Evolutionary conservation across 1,140 invertebrate genomes (phyloP), one percentile per base, ranked within the genome.

Genomic region (Phortica variegata): DNA sequence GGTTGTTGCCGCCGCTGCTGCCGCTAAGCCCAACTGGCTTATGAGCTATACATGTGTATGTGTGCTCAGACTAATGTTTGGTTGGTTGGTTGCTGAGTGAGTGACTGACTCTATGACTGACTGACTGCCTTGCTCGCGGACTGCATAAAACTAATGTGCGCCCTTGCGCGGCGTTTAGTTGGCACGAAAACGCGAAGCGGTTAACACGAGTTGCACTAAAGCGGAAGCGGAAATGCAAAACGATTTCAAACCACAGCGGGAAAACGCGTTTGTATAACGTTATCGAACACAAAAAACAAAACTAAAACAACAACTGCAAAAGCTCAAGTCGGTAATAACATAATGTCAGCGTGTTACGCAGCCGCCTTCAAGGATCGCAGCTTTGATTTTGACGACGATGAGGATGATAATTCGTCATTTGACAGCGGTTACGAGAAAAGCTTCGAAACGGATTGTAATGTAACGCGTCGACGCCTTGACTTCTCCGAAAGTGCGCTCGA

Each of bases 381-480:
- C 20, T 75, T 71, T 41, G 83, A 83, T 23, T 85, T 86, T 56
- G 84, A 84, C 56, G 84, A 86, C 58, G 68, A 68, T 18, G 80
- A 84, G 15, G 84, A 85, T 54, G 68, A 72, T 26, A 80, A 85
- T 32, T 85, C 84, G 53, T 86, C 85, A 31, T 85, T 82, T 34
- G 85, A 87, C 58, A 87, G 85, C 0, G 85, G 85, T 31, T 82
- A 86, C 54, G 85, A 86, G 45, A 82, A 82, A 45, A 83, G 81
- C 50, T 84, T 81, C 48, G 80, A 82, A 48, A 72, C 68, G 34
- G 68, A 66, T 33, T 52, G 41, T 13, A 54, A 59, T 38, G 23
- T 54, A 75, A 58, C 17, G 13, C 54, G 73, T 4, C 51, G 63
- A 12, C 65, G 63, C 3, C 18, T 68, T 37, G 63, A 75, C 33